Conservation (phyloP, 2,888 invertebrate genomes). For the Zootermopsis nevadensis region DNA sequence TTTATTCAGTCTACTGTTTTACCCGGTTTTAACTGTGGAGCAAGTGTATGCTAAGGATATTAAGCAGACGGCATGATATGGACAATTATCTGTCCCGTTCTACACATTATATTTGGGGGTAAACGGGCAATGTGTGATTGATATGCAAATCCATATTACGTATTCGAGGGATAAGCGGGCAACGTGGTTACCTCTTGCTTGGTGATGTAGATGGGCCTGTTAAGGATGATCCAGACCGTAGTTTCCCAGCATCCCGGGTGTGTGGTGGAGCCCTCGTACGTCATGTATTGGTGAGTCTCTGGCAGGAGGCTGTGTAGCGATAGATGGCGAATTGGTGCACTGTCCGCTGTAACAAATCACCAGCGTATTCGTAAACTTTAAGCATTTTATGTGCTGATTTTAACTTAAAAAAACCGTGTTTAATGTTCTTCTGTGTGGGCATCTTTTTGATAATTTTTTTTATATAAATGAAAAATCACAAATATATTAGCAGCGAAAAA, state of each 20-base stretch:
- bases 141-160: no score
- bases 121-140: no score
- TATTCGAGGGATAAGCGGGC: not conserved
- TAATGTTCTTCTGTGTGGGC: no score
- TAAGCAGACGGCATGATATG: no score
- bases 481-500: no score
- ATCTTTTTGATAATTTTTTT: no score
- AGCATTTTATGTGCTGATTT: no score
- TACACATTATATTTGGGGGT: not conserved
- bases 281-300: constrained; percentile 93
- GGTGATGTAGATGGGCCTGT: constrained; percentile 97
- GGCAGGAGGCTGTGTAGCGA: constrained; percentile 89
- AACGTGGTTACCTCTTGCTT: constrained; percentile 82
- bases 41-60: no score
- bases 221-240: constrained; percentile 98
- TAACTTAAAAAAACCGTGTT: no score
- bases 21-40: no score
- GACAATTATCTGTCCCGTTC: constrained; percentile 6
- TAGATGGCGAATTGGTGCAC: constrained; percentile 84
- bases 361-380: not conserved
- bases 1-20: no score
- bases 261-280: constrained; percentile 97
- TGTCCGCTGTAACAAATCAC: constrained; percentile 73
- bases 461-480: no score
- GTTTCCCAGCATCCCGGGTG: constrained; percentile 99